Percentiles rank a stretch among this genome's conserved stretches.
phyloP scores from a whole-genome alignment of 2,113 vertebrate species.

The Gymnorhina tibicen region DNA sequence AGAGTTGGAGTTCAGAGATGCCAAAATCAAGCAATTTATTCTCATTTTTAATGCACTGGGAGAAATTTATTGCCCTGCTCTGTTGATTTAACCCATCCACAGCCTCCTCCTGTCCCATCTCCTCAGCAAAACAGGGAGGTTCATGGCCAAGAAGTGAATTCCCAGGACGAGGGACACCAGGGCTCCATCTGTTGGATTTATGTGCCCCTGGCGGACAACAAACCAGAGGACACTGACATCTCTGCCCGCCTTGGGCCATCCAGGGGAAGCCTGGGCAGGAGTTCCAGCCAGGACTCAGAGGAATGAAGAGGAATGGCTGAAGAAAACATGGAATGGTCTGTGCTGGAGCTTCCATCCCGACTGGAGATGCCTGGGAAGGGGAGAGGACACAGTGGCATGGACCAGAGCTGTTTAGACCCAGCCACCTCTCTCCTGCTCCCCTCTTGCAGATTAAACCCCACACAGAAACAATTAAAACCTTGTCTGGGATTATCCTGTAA shows the following conservation, averaged over 20 bases:
- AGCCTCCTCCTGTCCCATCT: background rate
- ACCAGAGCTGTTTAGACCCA: background rate
- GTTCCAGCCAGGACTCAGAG: background rate
- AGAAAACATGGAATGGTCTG: background rate
- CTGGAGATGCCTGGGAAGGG: background rate
- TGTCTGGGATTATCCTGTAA: background rate
- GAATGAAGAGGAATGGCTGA: background rate
- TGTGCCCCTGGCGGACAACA: background rate
- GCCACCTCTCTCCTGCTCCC: background rate
- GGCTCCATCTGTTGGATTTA: background rate
- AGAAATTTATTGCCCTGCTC: background rate
- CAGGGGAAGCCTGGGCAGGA: background rate
- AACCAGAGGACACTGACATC: fast-evolving
- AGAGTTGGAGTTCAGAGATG: background rate
- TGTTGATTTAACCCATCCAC: background rate
- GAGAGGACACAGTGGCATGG: fast-evolving
- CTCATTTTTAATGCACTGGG: background rate
- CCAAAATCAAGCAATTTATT: background rate
- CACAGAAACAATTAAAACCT: background rate
- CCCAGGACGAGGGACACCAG: background rate
- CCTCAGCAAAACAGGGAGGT: background rate
- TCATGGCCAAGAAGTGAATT: background rate
- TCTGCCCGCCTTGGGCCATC: background rate
- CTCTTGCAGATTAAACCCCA: background rate
- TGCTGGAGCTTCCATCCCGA: background rate